Base-by-base conservation (phyloP, 1,140 invertebrate species). In the Nomia melanderi region DNA sequence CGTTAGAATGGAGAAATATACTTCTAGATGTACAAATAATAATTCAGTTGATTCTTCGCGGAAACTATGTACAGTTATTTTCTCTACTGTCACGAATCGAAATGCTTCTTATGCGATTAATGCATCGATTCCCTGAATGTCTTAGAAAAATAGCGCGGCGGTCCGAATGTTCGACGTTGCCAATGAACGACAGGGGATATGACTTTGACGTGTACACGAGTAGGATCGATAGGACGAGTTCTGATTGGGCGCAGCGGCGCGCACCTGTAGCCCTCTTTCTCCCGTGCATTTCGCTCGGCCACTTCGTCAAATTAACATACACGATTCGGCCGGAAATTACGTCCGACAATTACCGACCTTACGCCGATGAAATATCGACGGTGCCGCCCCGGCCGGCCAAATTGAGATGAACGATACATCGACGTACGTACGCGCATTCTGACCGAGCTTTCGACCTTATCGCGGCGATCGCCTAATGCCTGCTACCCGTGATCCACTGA, bases 361-460 rank as follows among this genome's bases (percentile, higher is more conserved):
- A 76, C 73, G 36, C 64, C 73, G 64, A 75, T 75, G 73, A 75
- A 75, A 75, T 69, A 76, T 76, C 73, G 73, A 69, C 65, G 73
- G 39, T 69, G 31, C 54, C 73, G 64, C 64, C 50, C 73, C n/a
- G 64, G 3, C 25, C 29, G 65, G 65, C 73, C 73, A 76, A 76
- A 76, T 76, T 76, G 73, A 76, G 73, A 76, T 76, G 73, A 76
- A 76, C 73, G 73, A 76, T 76, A 76, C 73, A 76, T 76, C 73
- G 73, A 69, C 65, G 73, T 76, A 69, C 62, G 73, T 76, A 69
- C 41, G 39, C 65, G 73, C 64, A 27, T 76, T 27, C 73, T 47
- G 65, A 59, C 73, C 73, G 65, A 76, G 73, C 73, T 76, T 76
- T 76, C 73, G 73, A 76, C 73, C 65, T 76, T 76, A 76, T 76